Evolutionary conservation across 1,140 invertebrate genomes (phyloP).

Genomic region (Papilio aristodemus): DNA sequence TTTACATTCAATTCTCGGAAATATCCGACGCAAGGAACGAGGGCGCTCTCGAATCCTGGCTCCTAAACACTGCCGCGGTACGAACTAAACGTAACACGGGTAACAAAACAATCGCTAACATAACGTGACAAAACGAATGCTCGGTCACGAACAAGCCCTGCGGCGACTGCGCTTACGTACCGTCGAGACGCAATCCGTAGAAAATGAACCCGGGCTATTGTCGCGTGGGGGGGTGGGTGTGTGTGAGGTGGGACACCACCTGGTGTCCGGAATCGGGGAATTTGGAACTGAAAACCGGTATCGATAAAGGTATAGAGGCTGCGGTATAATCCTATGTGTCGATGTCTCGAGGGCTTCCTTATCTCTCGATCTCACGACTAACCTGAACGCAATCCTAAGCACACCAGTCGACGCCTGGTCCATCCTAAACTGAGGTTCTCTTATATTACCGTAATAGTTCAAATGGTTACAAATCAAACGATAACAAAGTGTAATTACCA

Average conservation of each 20-base stretch:
- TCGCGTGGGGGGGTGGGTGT: slow-evolving; percentile 54
- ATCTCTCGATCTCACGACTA: slow-evolving; percentile 62
- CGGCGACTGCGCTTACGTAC: slow-evolving; percentile 72
- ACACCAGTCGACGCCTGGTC: slow-evolving; percentile 79
- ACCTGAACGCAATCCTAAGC: slow-evolving; percentile 69
- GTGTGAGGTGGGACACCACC: slow-evolving; percentile 36
- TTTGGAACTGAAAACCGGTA: slow-evolving; percentile 76
- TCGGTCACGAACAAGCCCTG: slow-evolving; percentile 74
- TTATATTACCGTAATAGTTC: slow-evolving; percentile 78
- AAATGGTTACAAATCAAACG: slow-evolving; percentile 78
- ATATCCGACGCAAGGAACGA: slow-evolving; percentile 40
- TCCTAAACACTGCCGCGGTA: slow-evolving; percentile 55
- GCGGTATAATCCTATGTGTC: slow-evolving; percentile 74
- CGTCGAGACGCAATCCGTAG: slow-evolving; percentile 59
- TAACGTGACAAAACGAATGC: slow-evolving; percentile 68
- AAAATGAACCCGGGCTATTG: slow-evolving; percentile 78
- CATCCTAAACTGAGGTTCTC: slow-evolving; percentile 78
- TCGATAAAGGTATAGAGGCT: slow-evolving; percentile 52
- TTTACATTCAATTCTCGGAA: slow-evolving; percentile 50
- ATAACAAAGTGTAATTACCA: slow-evolving; percentile 77
- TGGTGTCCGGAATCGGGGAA: slow-evolving; percentile 48
- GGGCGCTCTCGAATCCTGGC: slow-evolving; percentile 40
- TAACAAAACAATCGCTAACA: slow-evolving; percentile 72
- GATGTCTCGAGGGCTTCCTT: slow-evolving; percentile 68
- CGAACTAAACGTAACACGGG: slow-evolving; percentile 69